Evolutionary conservation across 2,113 vertebrate genomes (phyloP).

Genomic region (Rhegmatorhina hoffmannsi): DNA sequence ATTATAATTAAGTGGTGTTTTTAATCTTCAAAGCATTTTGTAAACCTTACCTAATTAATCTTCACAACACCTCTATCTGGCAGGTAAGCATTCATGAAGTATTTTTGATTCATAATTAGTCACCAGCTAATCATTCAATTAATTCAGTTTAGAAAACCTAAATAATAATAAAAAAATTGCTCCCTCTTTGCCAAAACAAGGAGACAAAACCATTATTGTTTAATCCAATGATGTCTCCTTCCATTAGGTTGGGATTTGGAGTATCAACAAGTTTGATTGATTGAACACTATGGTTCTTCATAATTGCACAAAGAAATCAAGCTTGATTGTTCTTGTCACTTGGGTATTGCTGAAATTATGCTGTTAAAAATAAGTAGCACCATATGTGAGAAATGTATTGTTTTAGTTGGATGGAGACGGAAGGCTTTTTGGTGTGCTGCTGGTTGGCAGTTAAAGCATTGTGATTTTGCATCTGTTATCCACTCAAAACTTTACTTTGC

Average conservation of each 20-base stretch:
- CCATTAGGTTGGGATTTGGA: not conserved
- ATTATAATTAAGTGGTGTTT: not conserved
- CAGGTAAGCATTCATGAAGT: constrained; percentile 1
- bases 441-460: constrained; percentile 11
- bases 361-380: constrained; percentile 55
- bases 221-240: constrained; percentile 43
- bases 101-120: constrained; percentile 41
- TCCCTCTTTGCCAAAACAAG: constrained; percentile 13
- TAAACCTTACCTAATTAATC: constrained; percentile 37
- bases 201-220: constrained; percentile 3
- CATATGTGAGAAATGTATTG: constrained; percentile 4
- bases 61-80: not conserved
- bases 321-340: constrained; percentile 56
- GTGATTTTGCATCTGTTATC: constrained; percentile 41
- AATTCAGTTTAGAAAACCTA: constrained; percentile 51
- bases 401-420: constrained; percentile 25
- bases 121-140: constrained; percentile 52
- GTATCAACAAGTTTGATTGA: constrained; percentile 51
- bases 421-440: not conserved
- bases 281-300: constrained; percentile 25
- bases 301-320: constrained; percentile 58
- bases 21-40: constrained; percentile 45
- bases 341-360: constrained; percentile 57
- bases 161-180: not conserved
- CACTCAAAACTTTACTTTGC: constrained; percentile 27